Evolutionary conservation across 1,140 invertebrate genomes (phyloP).

Genomic region (Philopotamus ludificatus): DNA sequence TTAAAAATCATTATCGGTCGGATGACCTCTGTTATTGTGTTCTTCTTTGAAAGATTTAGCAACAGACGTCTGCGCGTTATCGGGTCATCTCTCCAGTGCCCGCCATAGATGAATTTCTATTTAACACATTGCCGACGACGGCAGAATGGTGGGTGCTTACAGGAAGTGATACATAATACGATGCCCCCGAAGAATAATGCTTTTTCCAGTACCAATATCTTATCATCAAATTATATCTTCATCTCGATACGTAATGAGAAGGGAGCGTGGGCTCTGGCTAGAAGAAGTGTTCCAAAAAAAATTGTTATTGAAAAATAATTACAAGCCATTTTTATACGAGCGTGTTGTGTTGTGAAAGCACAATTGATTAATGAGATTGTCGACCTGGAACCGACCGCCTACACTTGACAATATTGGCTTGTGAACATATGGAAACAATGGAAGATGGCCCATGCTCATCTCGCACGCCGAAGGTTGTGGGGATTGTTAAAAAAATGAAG

Average conservation of each 20-base stretch:
- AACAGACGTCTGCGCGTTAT: background rate
- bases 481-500: no score
- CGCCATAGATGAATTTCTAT: no score
- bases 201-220: constrained; percentile 6
- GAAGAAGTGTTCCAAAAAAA: constrained; percentile 21
- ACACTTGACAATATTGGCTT: constrained; percentile 26
- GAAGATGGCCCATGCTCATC: background rate
- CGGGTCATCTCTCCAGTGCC: background rate
- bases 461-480: no score
- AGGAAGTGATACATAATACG: constrained; percentile 1
- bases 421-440: background rate
- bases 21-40: no score
- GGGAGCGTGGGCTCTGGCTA: constrained; percentile 21
- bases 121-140: no score
- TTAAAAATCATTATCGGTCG: no score
- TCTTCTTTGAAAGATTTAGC: background rate
- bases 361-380: constrained; percentile 31
- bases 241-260: constrained; percentile 20
- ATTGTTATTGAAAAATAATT: constrained; percentile 41
- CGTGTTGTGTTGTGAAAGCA: constrained; percentile 31
- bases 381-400: constrained; percentile 22
- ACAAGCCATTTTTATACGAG: constrained; percentile 22
- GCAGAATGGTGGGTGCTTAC: background rate
- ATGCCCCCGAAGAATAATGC: constrained; percentile 2
- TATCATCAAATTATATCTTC: constrained; percentile 29